These are phyloP conservation scores for Sinosuthora webbiana DNA, from an alignment of 2,113 vertebrate genomes.

Conservation along the genomic window DNA sequence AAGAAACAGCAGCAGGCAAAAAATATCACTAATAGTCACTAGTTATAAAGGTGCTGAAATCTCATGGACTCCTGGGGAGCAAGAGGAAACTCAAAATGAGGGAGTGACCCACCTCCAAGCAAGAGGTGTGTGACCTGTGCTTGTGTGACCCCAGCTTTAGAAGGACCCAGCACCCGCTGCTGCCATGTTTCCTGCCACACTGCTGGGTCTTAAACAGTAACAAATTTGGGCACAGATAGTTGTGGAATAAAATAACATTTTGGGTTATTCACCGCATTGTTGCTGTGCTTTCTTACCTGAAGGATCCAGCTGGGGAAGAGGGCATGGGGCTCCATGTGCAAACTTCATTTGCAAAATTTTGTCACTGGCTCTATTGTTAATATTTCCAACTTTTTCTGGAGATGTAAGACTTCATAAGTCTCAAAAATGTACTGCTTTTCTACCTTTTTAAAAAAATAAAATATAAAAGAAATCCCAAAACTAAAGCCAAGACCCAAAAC, in stretches of 20 bases:
- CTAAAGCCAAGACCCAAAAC: not conserved
- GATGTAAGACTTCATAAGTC: not conserved
- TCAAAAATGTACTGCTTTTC: not conserved
- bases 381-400: not conserved
- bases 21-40: not conserved
- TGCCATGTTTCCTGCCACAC: accelerated
- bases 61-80: not conserved
- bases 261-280: not conserved
- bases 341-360: not conserved
- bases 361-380: not conserved
- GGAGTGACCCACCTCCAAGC: not conserved
- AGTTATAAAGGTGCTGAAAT: not conserved
- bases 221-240: not conserved
- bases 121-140: not conserved
- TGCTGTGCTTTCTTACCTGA: not conserved
- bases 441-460: not conserved
- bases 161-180: too few species aligned
- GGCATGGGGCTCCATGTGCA: not conserved
- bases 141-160: not conserved
- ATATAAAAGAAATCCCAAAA: not conserved
- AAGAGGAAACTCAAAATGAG: not conserved
- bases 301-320: not conserved
- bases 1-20: not conserved
- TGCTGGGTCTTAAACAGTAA: not conserved
- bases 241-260: not conserved